phyloP scores from a whole-genome alignment of 2,888 invertebrate species.

The Epirrhoe tristata region DNA sequence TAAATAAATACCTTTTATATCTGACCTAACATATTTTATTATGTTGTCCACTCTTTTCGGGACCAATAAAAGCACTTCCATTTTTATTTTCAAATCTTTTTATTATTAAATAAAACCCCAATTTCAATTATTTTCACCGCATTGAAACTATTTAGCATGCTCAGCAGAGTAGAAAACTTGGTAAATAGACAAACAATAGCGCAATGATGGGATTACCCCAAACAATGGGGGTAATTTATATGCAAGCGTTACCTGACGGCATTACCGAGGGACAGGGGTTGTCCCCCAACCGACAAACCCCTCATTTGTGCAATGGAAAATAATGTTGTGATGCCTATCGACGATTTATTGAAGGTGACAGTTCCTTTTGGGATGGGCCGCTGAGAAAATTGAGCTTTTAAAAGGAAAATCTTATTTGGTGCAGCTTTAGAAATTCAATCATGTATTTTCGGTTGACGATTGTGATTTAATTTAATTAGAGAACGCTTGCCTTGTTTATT shows the following conservation, averaged over 20 bases:
- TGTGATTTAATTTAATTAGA: slow-evolving; percentile 2
- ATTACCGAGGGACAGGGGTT: slow-evolving; percentile 70
- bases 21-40: too few relatives aligned
- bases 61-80: too few relatives aligned
- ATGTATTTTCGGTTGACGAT: slow-evolving; percentile 4
- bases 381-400: slow-evolving; percentile 54
- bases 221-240: slow-evolving; percentile 80
- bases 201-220: slow-evolving; percentile 66
- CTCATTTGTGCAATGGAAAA: slow-evolving; percentile 64
- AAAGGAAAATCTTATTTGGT: slow-evolving; percentile 35
- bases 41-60: too few relatives aligned
- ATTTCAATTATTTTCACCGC: slow-evolving; percentile 5
- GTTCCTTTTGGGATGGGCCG: slow-evolving; percentile 53
- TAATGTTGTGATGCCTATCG: slow-evolving; percentile 67
- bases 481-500: background rate
- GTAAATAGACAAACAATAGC: slow-evolving; percentile 60
- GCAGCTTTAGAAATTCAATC: slow-evolving; percentile 28
- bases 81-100: too few relatives aligned
- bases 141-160: slow-evolving; percentile 29
- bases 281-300: slow-evolving; percentile 50
- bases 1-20: too few relatives aligned
- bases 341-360: slow-evolving; percentile 69
- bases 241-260: slow-evolving; percentile 79
- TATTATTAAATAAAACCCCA: background rate
- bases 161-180: slow-evolving; percentile 39